Evolutionary conservation across 2,888 invertebrate genomes (phyloP).

Genomic region (Diaprepes abbreviatus): DNA sequence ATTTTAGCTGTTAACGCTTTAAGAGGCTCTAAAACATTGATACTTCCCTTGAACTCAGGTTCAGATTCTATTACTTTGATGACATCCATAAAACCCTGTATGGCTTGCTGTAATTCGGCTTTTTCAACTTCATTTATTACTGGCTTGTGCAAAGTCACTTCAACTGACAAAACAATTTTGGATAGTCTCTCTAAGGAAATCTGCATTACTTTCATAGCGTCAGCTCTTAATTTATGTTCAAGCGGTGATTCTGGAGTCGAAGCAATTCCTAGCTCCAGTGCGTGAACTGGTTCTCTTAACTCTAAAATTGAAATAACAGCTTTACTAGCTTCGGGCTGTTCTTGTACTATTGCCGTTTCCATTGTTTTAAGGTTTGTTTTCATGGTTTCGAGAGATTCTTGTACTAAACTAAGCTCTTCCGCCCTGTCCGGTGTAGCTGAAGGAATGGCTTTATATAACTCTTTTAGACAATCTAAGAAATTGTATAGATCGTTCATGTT

Average conservation of each 20-base stretch:
- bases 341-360: slow-evolving; percentile 50
- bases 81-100: slow-evolving; percentile 45
- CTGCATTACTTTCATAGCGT: slow-evolving; percentile 40
- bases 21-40: slow-evolving; percentile 52
- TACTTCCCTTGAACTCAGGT: neutral
- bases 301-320: slow-evolving; percentile 51
- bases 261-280: slow-evolving; percentile 46
- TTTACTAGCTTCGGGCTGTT: slow-evolving; percentile 45
- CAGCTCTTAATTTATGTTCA: slow-evolving; percentile 24
- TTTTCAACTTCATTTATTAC: slow-evolving; percentile 48
- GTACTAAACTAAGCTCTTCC: neutral
- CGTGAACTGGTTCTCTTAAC: slow-evolving; percentile 49
- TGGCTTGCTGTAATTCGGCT: slow-evolving; percentile 48
- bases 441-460: neutral
- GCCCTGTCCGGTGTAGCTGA: neutral
- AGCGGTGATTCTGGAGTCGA: slow-evolving; percentile 9
- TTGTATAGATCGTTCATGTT: slow-evolving; percentile 40
- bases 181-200: slow-evolving; percentile 51
- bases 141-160: slow-evolving; percentile 52
- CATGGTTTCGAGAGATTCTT: slow-evolving; percentile 47
- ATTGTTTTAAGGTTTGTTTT: slow-evolving; percentile 50
- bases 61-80: slow-evolving; percentile 37
- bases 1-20: slow-evolving; percentile 53
- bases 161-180: slow-evolving; percentile 45
- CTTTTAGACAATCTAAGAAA: slow-evolving; percentile 13